Conservation (phyloP, 2,797 vertebrate species). For the Pogonophryne albipinna region DNA sequence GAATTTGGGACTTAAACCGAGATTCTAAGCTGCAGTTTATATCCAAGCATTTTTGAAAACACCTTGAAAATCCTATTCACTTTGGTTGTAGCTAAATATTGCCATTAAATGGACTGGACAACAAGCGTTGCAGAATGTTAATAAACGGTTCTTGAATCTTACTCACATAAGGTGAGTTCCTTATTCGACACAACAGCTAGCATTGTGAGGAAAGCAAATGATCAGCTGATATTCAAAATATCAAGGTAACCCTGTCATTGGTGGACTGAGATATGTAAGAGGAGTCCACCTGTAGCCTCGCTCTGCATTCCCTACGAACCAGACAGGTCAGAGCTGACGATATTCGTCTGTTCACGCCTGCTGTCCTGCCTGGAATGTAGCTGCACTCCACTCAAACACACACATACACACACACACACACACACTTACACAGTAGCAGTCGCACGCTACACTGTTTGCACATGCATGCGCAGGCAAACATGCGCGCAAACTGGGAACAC, state of each 20-base stretch:
- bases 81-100: background rate
- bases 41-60: background rate
- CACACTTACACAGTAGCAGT: conserved; percentile 20
- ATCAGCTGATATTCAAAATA: conserved; percentile 4
- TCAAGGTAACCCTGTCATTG: conserved; percentile 14
- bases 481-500: conserved; percentile 1
- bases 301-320: conserved; percentile 28
- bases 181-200: background rate
- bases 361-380: conserved; percentile 59
- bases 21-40: background rate
- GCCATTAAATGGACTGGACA: background rate
- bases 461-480: conserved; percentile 33
- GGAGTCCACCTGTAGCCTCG: conserved; percentile 36
- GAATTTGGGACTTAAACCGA: background rate
- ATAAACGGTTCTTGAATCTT: background rate
- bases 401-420: conserved; percentile 15
- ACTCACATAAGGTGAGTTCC: background rate
- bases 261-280: conserved; percentile 16
- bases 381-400: too few species aligned
- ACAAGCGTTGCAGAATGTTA: too few species aligned
- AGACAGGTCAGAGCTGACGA: conserved; percentile 43
- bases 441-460: conserved; percentile 9
- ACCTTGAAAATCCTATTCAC: background rate
- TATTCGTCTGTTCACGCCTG: conserved; percentile 62
- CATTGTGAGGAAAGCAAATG: conserved; percentile 4